These are phyloP conservation scores for Tolmerus cingulatus DNA, from an alignment of 2,888 invertebrate species.

Conservation along the genomic window DNA sequence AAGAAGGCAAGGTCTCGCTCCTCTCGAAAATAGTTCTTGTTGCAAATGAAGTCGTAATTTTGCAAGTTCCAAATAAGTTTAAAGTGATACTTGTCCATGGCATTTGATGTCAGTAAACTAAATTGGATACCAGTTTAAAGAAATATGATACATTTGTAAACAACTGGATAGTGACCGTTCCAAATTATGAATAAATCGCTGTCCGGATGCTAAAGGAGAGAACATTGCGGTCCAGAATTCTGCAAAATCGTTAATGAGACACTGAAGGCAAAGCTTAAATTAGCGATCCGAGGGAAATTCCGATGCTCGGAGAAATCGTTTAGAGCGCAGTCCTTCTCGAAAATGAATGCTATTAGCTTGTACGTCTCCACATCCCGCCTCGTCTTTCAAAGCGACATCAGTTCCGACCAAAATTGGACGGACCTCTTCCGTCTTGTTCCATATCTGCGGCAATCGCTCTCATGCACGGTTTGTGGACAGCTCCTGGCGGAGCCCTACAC, in stretches of 20 bases:
- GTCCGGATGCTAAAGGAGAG: background rate
- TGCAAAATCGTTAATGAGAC: background rate
- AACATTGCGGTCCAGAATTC: background rate
- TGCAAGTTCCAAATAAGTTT: background rate
- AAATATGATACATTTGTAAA: background rate
- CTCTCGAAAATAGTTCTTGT: background rate
- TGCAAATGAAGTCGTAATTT: background rate
- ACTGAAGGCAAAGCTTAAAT: background rate
- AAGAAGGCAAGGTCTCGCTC: background rate
- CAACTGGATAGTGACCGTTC: background rate
- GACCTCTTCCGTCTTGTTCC: slow-evolving; percentile 85
- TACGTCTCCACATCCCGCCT: slow-evolving; percentile 57
- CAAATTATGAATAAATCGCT: background rate
- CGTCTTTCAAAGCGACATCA: slow-evolving; percentile 53
- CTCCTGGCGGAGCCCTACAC: slow-evolving; percentile 83
- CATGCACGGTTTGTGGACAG: slow-evolving; percentile 89
- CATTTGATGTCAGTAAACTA: background rate
- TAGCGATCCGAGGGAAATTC: background rate
- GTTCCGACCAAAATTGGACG: slow-evolving; percentile 74
- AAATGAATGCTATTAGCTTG: slow-evolving; percentile 57
- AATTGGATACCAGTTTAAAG: background rate
- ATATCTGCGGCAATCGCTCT: slow-evolving; percentile 84
- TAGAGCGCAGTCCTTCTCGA: slow-evolving; percentile 58
- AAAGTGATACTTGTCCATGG: background rate
- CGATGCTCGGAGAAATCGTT: background rate